Evolutionary conservation across 64 coral and sea anemone genomes (phyloP).

Genomic region (Hydrozoanthus tunicans): DNA sequence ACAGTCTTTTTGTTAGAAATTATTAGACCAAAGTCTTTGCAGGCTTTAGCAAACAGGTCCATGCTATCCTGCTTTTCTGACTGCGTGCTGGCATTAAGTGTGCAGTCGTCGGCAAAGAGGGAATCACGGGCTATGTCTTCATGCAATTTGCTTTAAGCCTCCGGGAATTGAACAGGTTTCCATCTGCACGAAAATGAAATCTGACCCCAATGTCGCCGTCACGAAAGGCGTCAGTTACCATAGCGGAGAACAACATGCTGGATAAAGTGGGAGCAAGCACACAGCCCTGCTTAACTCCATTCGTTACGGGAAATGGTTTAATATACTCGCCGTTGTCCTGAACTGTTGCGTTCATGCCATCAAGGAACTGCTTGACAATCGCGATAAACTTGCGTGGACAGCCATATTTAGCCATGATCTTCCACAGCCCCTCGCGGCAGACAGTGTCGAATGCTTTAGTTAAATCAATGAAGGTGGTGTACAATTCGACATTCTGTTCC

Average conservation of each 20-base stretch:
- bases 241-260: background rate
- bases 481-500: background rate
- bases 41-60: no score
- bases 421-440: background rate
- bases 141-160: background rate
- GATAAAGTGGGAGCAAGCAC: constrained; percentile 4
- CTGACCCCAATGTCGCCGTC: background rate
- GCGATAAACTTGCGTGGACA: background rate
- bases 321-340: background rate
- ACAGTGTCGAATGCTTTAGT: background rate
- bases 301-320: background rate
- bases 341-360: background rate
- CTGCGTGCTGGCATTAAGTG: no score
- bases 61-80: no score
- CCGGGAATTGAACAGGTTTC: background rate
- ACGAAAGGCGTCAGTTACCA: background rate
- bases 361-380: background rate
- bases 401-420: background rate
- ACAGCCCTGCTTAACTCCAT: constrained; percentile 5
- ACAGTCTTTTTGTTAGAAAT: no score
- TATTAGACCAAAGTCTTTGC: no score
- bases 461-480: background rate
- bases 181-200: background rate
- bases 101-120: no score
- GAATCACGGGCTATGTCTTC: no score